Evolutionary conservation across 2,797 vertebrate genomes (phyloP).

Genomic region (Decapterus maruadsi): DNA sequence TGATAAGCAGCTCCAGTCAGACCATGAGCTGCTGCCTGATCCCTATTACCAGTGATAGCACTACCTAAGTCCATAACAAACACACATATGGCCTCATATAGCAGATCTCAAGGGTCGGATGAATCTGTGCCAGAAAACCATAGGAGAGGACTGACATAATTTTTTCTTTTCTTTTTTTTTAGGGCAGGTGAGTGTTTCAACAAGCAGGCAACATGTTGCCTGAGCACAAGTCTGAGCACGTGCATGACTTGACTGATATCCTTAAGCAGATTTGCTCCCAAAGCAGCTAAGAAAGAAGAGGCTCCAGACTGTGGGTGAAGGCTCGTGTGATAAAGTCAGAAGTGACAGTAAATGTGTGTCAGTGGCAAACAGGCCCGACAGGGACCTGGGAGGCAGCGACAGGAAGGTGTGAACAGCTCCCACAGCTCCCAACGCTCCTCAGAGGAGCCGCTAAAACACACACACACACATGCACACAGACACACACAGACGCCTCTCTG

Average conservation of each 20-base stretch:
- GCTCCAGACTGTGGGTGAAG: conserved; percentile 38
- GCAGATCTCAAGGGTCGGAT: conserved; percentile 6
- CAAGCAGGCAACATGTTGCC: conserved; percentile 12
- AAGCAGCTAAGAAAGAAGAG: conserved; percentile 63
- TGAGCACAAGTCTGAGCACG: conserved; percentile 32
- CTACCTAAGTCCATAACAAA: conserved; percentile 48
- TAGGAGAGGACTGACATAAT: neutral
- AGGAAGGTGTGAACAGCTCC: conserved; percentile 39
- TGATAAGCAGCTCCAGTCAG: conserved; percentile 68
- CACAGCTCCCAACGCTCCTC: conserved; percentile 13
- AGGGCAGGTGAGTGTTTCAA: conserved; percentile 20
- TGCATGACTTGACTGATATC: conserved; percentile 60
- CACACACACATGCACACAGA: neutral
- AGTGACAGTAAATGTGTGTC: conserved; percentile 62
- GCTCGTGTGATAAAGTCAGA: conserved; percentile 53
- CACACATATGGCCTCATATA: conserved; percentile 2
- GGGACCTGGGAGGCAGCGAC: conserved; percentile 39
- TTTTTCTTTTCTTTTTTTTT: neutral
- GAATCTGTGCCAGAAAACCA: conserved; percentile 8
- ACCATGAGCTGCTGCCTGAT: conserved; percentile 60
- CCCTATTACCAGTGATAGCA: conserved; percentile 68
- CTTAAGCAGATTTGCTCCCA: conserved; percentile 69
- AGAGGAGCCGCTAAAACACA: conserved; percentile 15
- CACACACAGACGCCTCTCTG: neutral
- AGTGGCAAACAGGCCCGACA: conserved; percentile 35